Percentiles rank a stretch among this genome's conserved stretches.
Conservation (phyloP, 2,888 invertebrate genomes). For the Clitarchus hookeri region DNA sequence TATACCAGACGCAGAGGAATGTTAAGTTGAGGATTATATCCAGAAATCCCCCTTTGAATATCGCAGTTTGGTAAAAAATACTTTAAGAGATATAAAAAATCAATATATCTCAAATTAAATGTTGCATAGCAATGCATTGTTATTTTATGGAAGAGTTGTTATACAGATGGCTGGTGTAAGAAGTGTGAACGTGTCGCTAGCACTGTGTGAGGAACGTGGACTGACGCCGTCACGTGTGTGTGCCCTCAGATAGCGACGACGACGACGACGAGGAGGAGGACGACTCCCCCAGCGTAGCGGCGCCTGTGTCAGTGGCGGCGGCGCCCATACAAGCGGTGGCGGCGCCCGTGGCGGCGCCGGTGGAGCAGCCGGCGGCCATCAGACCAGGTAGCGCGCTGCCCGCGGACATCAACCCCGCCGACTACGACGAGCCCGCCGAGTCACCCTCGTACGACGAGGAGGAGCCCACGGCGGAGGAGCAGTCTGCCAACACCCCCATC, state of each 20-base stretch:
- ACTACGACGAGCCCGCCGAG: slow-evolving; percentile 23
- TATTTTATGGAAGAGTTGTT: too few relatives aligned
- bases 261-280: slow-evolving; percentile 62
- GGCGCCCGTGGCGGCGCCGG: slow-evolving; percentile 51
- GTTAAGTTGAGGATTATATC: too few relatives aligned
- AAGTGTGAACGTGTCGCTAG: background rate
- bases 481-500: slow-evolving; percentile 53
- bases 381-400: slow-evolving; percentile 27
- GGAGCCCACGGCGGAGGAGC: slow-evolving; percentile 48
- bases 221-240: background rate
- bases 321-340: slow-evolving; percentile 46
- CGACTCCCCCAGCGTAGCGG: slow-evolving; percentile 49
- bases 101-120: too few relatives aligned
- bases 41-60: too few relatives aligned
- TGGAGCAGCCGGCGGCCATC: background rate
- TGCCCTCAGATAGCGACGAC: slow-evolving; percentile 58
- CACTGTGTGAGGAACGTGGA: background rate
- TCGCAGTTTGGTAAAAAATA: too few relatives aligned
- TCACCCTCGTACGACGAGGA: slow-evolving; percentile 39
- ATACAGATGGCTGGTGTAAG: too few relatives aligned
- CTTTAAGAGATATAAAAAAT: too few relatives aligned
- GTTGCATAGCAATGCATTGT: too few relatives aligned
- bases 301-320: slow-evolving; percentile 53
- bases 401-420: slow-evolving; percentile 28
- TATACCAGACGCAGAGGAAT: too few relatives aligned